phyloP scores from a whole-genome alignment of 1,140 invertebrate genomes.

The Pachypsylla venusta region DNA sequence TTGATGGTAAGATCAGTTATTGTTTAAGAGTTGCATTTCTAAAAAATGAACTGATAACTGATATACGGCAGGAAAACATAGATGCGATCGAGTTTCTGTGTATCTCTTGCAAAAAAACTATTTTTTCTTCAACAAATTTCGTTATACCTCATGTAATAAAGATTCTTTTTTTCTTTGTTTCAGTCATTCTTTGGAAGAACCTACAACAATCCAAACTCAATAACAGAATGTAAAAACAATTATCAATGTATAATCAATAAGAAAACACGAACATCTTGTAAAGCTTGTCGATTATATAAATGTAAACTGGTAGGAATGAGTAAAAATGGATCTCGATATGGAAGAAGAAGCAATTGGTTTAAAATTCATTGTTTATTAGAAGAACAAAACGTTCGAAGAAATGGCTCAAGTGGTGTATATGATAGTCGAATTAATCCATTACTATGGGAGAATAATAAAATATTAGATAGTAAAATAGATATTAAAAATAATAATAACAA shows the following conservation, averaged over 20 bases:
- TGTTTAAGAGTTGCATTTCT: no score
- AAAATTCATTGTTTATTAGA: constrained; percentile 3
- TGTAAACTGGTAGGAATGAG: constrained; percentile 7
- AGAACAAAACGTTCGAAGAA: constrained; percentile 6
- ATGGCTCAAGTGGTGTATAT: background rate
- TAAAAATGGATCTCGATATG: background rate
- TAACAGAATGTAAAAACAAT: constrained; percentile 5
- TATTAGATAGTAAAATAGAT: background rate
- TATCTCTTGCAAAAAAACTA: no score
- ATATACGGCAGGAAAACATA: no score
- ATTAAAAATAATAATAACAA: constrained; percentile 7
- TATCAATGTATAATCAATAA: constrained; percentile 2
- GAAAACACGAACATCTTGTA: background rate
- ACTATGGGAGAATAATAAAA: background rate
- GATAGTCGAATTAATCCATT: background rate
- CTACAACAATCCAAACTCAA: constrained; percentile 1
- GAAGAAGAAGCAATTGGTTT: background rate
- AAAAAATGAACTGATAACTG: no score
- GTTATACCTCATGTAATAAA: no score
- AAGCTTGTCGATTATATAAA: background rate
- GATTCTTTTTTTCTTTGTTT: background rate
- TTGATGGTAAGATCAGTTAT: no score
- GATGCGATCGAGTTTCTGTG: no score
- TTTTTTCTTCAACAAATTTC: no score
- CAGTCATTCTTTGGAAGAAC: constrained; percentile 6